Conservation (phyloP, 2,888 invertebrate genomes). For the Baccha elongata region DNA sequence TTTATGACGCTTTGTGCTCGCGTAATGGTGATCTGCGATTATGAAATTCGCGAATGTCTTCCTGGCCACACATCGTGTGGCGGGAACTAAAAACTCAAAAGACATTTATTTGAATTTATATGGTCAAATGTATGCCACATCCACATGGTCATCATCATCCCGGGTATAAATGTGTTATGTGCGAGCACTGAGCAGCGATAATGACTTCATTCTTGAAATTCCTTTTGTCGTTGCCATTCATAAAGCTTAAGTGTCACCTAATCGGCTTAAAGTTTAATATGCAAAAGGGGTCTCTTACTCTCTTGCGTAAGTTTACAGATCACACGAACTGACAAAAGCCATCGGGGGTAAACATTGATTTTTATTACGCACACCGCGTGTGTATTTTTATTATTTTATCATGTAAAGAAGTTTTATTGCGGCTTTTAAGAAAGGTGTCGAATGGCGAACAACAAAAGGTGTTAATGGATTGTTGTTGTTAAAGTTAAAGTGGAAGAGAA, state of each 20-base stretch:
- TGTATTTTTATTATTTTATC: constrained; percentile 35
- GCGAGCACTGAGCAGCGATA: constrained; percentile 51
- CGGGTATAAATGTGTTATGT: constrained; percentile 21
- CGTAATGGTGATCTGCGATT: constrained; percentile 67
- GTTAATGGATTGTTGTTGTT: constrained; percentile 55
- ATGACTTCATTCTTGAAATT: constrained; percentile 67
- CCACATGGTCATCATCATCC: constrained; percentile 13
- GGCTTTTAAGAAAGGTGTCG: constrained; percentile 63
- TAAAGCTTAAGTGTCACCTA: constrained; percentile 70
- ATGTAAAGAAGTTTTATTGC: constrained; percentile 49
- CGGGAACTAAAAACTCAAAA: constrained; percentile 9
- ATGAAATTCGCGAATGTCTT: constrained; percentile 61
- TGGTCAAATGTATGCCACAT: constrained; percentile 22
- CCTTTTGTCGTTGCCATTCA: constrained; percentile 61
- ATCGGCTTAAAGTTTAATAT: constrained; percentile 70
- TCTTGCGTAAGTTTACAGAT: constrained; percentile 62
- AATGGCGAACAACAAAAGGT: constrained; percentile 53
- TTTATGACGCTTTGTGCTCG: constrained; percentile 69
- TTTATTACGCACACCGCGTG: constrained; percentile 34
- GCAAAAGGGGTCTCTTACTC: constrained; percentile 57
- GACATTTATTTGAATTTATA: constrained; percentile 20
- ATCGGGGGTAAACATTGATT: constrained; percentile 38
- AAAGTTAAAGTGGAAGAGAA: constrained; percentile 6
- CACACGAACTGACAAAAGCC: constrained; percentile 33
- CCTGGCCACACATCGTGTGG: constrained; percentile 62